Conservation (phyloP, 2,888 invertebrate genomes). For the Platycnemis pennipes region DNA sequence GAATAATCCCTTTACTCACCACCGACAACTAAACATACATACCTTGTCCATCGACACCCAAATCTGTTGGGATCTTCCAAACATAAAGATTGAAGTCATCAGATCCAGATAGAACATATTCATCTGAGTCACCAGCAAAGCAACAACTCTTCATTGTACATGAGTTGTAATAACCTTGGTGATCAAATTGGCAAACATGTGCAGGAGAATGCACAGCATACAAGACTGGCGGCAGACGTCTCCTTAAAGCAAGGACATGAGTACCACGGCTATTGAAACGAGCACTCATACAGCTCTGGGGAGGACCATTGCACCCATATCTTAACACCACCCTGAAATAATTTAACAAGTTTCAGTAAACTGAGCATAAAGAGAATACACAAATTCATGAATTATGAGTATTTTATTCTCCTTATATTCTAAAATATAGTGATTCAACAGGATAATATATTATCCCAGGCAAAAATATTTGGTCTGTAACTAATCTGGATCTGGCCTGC, state of each 20-base stretch:
- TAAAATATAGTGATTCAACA: too few species aligned
- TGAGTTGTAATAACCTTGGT: conserved; percentile 94
- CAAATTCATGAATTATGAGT: too few species aligned
- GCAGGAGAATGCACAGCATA: conserved; percentile 84
- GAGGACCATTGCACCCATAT: conserved; percentile 83
- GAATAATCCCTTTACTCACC: background rate
- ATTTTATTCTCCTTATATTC: too few species aligned
- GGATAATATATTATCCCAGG: background rate
- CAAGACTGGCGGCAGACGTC: conserved; percentile 92
- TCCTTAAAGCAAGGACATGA: conserved; percentile 89
- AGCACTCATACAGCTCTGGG: conserved; percentile 94
- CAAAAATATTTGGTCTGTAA: too few species aligned
- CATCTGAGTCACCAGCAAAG: conserved; percentile 94
- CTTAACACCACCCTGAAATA: conserved; percentile 85
- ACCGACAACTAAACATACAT: conserved; percentile 37
- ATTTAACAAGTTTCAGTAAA: conserved; percentile 26
- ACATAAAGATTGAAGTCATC: conserved; percentile 97
- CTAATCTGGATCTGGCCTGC: too few species aligned
- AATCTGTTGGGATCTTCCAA: conserved; percentile 89
- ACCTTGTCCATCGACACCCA: conserved; percentile 80
- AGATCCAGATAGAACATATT: conserved; percentile 95
- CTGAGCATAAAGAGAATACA: too few species aligned
- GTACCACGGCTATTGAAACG: conserved; percentile 91
- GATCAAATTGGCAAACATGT: conserved; percentile 92
- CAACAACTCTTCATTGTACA: conserved; percentile 99